phyloP scores from a whole-genome alignment of 2,797 vertebrate species.

The Lycodopsis pacificus region DNA sequence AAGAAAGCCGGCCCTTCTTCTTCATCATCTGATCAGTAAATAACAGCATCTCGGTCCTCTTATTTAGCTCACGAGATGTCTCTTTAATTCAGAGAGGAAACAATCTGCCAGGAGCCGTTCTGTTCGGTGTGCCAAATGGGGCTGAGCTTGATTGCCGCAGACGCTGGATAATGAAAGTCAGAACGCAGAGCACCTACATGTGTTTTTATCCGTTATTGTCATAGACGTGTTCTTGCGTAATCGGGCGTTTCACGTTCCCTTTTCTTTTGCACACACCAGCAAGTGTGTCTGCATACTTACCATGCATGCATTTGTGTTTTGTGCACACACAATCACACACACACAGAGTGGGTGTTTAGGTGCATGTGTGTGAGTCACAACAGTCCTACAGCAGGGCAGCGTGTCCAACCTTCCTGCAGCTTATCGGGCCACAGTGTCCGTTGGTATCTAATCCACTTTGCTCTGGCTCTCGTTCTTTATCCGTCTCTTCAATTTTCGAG shows the following conservation, averaged over 20 bases:
- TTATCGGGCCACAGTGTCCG: constrained; percentile 60
- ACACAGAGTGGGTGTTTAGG: constrained; percentile 27
- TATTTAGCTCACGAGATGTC: constrained; percentile 53
- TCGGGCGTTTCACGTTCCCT: constrained; percentile 15
- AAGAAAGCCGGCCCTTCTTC: not conserved
- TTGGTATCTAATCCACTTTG: constrained; percentile 76
- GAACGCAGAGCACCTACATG: constrained; percentile 26
- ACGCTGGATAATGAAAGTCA: constrained; percentile 45
- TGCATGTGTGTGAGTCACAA: constrained; percentile 44
- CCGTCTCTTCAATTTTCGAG: constrained; percentile 11
- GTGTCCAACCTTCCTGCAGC: constrained; percentile 62
- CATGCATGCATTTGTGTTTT: constrained; percentile 27
- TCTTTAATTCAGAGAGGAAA: constrained; percentile 60
- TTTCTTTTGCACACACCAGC: not conserved
- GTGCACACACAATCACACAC: constrained; percentile 12
- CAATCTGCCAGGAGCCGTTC: constrained; percentile 31
- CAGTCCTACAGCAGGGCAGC: constrained; percentile 53
- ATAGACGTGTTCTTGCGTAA: constrained; percentile 49
- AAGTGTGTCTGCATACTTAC: not conserved
- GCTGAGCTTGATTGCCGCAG: constrained; percentile 45
- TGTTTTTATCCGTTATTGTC: constrained; percentile 29
- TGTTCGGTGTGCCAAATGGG: constrained; percentile 16
- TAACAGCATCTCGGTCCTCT: constrained; percentile 28
- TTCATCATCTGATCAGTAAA: constrained; percentile 42
- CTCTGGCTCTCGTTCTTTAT: constrained; percentile 22